phyloP scores from a whole-genome alignment of 1,140 invertebrate genomes.

The Drosophila nikananu region DNA sequence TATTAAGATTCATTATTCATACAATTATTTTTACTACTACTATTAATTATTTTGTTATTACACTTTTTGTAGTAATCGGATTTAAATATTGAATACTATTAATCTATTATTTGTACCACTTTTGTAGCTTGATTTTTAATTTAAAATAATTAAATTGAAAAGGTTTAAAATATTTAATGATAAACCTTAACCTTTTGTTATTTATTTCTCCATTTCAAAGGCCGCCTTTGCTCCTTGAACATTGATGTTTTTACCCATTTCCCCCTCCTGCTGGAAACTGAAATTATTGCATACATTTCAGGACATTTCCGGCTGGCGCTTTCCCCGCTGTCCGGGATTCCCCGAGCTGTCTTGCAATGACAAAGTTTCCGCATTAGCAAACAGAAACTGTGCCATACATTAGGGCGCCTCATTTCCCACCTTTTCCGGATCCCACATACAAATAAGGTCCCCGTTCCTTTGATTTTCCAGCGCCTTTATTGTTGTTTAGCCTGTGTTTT shows the following conservation, averaged over 20 bases:
- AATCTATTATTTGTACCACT: no score
- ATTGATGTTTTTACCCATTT: neutral
- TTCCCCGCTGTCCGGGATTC: neutral
- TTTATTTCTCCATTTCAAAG: no score
- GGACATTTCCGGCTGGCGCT: neutral
- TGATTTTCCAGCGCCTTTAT: conserved; percentile 6
- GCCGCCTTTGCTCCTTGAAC: neutral
- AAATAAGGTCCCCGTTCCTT: neutral
- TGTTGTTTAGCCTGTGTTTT: conserved; percentile 2
- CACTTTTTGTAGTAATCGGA: no score
- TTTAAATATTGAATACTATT: no score
- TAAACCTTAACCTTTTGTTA: neutral
- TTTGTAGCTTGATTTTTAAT: no score
- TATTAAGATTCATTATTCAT: no score
- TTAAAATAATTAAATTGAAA: no score
- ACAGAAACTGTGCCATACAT: conserved; percentile 69
- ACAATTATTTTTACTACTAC: no score
- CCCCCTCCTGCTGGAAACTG: neutral
- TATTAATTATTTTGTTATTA: no score
- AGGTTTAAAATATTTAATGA: no score
- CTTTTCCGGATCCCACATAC: conserved; percentile 7
- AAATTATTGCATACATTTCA: conserved; percentile 28
- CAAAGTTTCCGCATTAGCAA: conserved; percentile 74
- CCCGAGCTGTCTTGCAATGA: conserved; percentile 31
- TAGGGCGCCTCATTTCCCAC: conserved; percentile 56